Evolutionary conservation across 2,113 vertebrate species (phyloP), one percentile per base, ranked within the genome.

Genomic region (Paracyprichromis sp.): DNA sequence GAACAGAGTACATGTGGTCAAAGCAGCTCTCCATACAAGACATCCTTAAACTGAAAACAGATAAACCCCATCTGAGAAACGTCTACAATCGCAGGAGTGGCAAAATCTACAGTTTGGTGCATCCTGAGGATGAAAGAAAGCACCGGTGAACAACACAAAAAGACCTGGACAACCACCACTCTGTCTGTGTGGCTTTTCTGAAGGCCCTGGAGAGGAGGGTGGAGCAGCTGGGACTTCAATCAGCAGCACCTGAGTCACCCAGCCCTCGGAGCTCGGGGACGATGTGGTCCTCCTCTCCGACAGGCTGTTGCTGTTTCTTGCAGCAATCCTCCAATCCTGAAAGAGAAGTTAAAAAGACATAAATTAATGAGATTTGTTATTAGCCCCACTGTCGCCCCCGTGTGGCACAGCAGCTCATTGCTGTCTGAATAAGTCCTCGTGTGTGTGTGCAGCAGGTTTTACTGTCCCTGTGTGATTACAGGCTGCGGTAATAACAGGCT

Each of bases 401-500:
- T 24, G 66, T 71, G 66, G 66, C n/a, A 24, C 38, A 71, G 66
- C 38, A 9, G 38, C n/a, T 4, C n/a, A 43, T 66, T 38, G 36
- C 38, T 14, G n/a, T 59, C 13, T 31, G 56, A 59, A 59, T 6
- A 26, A 8, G 14, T 31, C 17, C 10, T 24, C 1, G 12, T 21
- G 47, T 56, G 52, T 57, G 79, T 19, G 53, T 5, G 52, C 80
- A 17, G 71, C 80, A 85, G 52, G 85, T 29, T 21, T 17, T 11
- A 14, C 66, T 4, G 45, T 66, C 17, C 8, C 61, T 12, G 31
- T 83, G 57, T 83, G 88, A 91, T 93, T 90, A 87, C 56, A 87
- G 80, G 73, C 54, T 83, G 34, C 3, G 17, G 59, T 91, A 93
- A 88, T 91, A 52, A 91, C 14, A 7, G 61, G 56, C 59, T 81